Percentiles rank a stretch among this genome's conserved stretches.
Evolutionary conservation across 1,140 invertebrate genomes (phyloP).

Genomic region (Heliothis subflexa): DNA sequence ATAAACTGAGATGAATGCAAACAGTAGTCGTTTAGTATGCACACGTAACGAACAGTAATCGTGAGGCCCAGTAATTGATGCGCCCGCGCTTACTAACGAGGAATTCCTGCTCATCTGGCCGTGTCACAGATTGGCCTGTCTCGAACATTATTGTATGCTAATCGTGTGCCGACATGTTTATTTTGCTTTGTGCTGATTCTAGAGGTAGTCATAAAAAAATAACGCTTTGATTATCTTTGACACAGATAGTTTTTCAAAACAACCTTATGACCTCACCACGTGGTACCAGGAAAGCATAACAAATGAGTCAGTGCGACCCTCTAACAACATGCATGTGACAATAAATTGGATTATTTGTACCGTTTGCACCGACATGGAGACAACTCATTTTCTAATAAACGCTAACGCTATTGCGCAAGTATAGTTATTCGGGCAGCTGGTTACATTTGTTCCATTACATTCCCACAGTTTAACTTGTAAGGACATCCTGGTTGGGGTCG

Average conservation of each 20-base stretch:
- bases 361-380: neutral
- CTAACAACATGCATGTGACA: constrained; percentile 18
- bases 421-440: constrained; percentile 4
- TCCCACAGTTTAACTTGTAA: constrained; percentile 13
- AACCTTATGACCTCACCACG: neutral
- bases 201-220: no score
- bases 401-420: constrained; percentile 27
- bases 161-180: neutral
- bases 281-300: constrained; percentile 28
- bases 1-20: constrained; percentile 7
- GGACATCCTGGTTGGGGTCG: neutral
- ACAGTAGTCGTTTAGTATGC: constrained; percentile 44
- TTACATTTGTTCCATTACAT: neutral
- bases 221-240: no score
- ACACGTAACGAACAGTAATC: constrained; percentile 25
- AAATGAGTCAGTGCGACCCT: neutral
- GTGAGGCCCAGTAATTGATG: constrained; percentile 32
- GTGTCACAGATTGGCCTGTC: constrained; percentile 16
- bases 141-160: constrained; percentile 41
- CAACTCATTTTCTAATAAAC: constrained; percentile 37
- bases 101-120: constrained; percentile 39
- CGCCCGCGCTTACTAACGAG: constrained; percentile 27
- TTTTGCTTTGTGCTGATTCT: neutral
- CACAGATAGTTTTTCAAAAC: no score
- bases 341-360: constrained; percentile 23